phyloP scores from a whole-genome alignment of 1,140 invertebrate genomes.

The Nasonia vitripennis region DNA sequence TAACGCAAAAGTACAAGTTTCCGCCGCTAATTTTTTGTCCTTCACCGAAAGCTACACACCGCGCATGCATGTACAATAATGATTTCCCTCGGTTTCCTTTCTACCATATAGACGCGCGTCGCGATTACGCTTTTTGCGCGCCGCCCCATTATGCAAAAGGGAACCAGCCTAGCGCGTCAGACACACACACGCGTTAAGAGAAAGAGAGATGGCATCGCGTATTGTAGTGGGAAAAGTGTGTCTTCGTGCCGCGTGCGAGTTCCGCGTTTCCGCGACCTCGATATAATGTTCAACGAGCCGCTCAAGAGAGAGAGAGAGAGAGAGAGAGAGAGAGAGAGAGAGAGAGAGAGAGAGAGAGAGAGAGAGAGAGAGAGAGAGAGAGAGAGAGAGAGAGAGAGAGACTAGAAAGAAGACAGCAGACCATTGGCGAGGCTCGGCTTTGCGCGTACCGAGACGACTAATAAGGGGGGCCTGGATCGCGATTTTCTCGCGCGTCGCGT shows the following conservation, averaged over 20 bases:
- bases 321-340: too few species aligned
- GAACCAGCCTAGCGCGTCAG: constrained; percentile 34
- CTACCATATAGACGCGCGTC: neutral
- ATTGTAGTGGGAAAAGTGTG: constrained; percentile 72
- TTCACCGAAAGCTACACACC: too few species aligned
- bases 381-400: too few species aligned
- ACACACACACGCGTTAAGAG: neutral
- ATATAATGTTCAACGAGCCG: constrained; percentile 55
- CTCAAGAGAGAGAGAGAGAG: neutral
- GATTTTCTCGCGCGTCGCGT: constrained; percentile 1
- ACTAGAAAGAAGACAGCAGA: neutral
- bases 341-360: too few species aligned
- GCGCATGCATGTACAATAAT: neutral
- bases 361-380: too few species aligned
- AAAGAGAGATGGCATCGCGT: constrained; percentile 46
- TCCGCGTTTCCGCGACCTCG: constrained; percentile 72
- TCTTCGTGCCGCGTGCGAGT: constrained; percentile 69
- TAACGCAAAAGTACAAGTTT: constrained; percentile 19
- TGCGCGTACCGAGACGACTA: neutral
- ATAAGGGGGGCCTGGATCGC: neutral
- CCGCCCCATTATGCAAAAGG: constrained; percentile 41
- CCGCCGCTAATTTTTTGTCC: neutral
- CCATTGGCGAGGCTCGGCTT: neutral
- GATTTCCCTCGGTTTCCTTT: neutral
- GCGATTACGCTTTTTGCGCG: constrained; percentile 28